Evolutionary conservation across 2,113 vertebrate genomes (phyloP).

Genomic region (Zosterops lateralis): DNA sequence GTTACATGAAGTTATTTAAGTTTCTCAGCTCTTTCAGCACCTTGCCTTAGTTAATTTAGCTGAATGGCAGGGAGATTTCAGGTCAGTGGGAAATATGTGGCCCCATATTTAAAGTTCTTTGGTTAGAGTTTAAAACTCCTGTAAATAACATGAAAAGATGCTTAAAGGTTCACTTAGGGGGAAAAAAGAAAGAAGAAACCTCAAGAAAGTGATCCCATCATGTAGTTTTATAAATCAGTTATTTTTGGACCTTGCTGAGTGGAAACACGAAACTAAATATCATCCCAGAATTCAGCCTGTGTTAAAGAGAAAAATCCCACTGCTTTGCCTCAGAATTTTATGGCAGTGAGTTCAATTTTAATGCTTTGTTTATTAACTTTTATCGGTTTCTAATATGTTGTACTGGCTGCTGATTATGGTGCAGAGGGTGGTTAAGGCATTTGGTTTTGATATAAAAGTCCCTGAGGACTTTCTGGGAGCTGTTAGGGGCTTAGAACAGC

Average conservation of each 20-base stretch:
- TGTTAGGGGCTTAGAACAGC: background rate
- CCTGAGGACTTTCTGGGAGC: background rate
- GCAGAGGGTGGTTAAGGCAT: background rate
- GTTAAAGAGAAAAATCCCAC: background rate
- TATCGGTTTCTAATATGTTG: background rate
- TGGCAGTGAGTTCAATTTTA: background rate
- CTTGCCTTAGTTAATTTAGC: background rate
- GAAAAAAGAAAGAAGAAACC: background rate
- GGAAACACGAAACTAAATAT: background rate
- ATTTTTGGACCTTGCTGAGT: background rate
- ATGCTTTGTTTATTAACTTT: background rate
- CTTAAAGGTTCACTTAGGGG: background rate
- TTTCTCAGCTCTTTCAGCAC: background rate
- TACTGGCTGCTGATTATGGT: background rate
- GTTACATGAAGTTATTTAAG: background rate
- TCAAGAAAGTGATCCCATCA: background rate
- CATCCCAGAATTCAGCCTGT: background rate
- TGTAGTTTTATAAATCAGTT: background rate
- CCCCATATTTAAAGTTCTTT: background rate
- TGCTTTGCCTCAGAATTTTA: background rate
- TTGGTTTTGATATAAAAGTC: constrained; percentile 17
- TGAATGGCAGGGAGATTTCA: background rate
- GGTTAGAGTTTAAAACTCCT: background rate
- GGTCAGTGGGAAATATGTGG: background rate
- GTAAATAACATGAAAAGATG: background rate